These are phyloP conservation scores for Lithobates sylvaticus DNA, from an alignment of 2,797 vertebrate genomes.

Conservation along the genomic window DNA sequence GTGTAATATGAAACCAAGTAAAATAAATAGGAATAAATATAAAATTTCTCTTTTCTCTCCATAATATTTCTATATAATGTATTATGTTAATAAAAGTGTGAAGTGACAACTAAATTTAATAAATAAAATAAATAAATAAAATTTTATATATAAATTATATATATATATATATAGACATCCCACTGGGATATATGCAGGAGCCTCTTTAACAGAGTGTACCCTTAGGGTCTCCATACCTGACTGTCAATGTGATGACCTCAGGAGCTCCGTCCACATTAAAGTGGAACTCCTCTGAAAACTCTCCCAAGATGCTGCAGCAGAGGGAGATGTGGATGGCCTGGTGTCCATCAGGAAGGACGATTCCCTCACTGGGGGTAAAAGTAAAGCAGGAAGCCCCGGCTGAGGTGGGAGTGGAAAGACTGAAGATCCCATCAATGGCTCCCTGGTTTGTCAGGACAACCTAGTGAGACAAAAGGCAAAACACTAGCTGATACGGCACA, in stretches of 20 bases:
- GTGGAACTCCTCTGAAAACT: slow-evolving; percentile 80
- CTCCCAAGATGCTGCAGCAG: slow-evolving; percentile 76
- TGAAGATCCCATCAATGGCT: slow-evolving; percentile 82
- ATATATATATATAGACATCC: too few relatives aligned
- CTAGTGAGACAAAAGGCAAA: slow-evolving; percentile 68
- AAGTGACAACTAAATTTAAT: too few relatives aligned
- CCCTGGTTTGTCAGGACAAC: slow-evolving; percentile 82
- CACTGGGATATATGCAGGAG: too few relatives aligned
- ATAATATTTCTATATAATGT: too few relatives aligned
- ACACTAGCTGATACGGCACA: too few relatives aligned
- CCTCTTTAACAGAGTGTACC: too few relatives aligned
- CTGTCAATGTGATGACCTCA: slow-evolving; percentile 73
- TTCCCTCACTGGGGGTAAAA: slow-evolving; percentile 80
- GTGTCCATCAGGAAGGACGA: slow-evolving; percentile 71
- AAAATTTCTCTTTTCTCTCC: too few relatives aligned
- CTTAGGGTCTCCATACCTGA: slow-evolving; percentile 74
- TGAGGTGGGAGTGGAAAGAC: slow-evolving; percentile 69
- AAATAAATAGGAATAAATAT: too few relatives aligned
- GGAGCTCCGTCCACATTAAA: slow-evolving; percentile 78
- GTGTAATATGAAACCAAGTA: too few relatives aligned
- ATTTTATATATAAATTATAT: too few relatives aligned
- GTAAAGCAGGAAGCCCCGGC: slow-evolving; percentile 80
- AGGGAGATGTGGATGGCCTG: slow-evolving; percentile 82
- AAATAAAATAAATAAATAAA: too few relatives aligned
- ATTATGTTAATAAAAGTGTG: too few relatives aligned